phyloP scores from a whole-genome alignment of 2,888 invertebrate species.

The Nomada fabriciana region DNA sequence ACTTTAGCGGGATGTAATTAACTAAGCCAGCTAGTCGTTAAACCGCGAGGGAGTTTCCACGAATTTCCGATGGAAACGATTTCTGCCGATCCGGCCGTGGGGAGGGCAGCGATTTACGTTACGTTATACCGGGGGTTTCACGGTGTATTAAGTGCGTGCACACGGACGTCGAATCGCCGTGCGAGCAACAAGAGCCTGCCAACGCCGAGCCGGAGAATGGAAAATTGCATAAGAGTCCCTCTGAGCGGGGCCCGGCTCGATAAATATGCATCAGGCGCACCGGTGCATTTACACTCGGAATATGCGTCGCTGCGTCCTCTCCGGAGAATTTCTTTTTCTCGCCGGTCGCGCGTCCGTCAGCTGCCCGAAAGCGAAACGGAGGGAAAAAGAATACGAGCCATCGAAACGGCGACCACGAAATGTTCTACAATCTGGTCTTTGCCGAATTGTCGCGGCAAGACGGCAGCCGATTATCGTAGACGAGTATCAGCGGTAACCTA shows the following conservation, averaged over 20 bases:
- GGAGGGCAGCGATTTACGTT: conserved; percentile 4
- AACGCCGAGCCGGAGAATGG: conserved; percentile 54
- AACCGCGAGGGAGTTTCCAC: conserved; percentile 9
- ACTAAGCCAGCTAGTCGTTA: background rate
- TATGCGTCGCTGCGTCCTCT: conserved; percentile 45
- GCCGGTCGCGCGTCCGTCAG: background rate
- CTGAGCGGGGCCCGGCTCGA: conserved; percentile 44
- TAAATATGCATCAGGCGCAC: conserved; percentile 66
- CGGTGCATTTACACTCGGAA: conserved; percentile 46
- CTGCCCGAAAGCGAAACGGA: background rate
- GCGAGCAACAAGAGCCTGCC: conserved; percentile 39
- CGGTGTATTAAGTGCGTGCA: conserved; percentile 12
- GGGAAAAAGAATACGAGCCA: background rate
- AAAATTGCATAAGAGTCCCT: conserved; percentile 64
- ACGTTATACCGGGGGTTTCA: conserved; percentile 2
- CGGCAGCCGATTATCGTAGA: background rate
- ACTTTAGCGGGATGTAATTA: background rate
- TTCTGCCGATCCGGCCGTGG: background rate
- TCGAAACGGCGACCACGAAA: background rate
- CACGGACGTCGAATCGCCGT: conserved; percentile 30
- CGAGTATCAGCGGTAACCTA: conserved; percentile 4
- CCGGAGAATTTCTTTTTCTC: conserved; percentile 23
- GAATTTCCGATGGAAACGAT: conserved; percentile 15
- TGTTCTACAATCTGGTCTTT: background rate
- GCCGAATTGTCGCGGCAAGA: background rate